phyloP scores from a whole-genome alignment of 2,888 invertebrate genomes.

The Polia nebulosa region DNA sequence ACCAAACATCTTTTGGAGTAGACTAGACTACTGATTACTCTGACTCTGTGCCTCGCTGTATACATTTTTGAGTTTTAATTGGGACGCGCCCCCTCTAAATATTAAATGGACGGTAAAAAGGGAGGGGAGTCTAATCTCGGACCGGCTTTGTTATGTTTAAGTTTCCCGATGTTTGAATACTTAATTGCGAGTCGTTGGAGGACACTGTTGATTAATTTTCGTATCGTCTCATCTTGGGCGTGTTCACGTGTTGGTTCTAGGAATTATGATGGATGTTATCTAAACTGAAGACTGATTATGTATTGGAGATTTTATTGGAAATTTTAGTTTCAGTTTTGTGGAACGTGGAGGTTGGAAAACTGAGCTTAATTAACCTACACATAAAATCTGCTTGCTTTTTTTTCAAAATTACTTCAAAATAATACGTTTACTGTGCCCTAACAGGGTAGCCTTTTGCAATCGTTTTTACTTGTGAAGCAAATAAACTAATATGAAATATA shows the following conservation, averaged over 20 bases:
- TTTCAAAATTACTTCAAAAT: no score
- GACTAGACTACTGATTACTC: conserved; percentile 8
- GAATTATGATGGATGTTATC: conserved; percentile 11
- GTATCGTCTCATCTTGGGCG: conserved; percentile 14
- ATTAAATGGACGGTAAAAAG: conserved; percentile 49
- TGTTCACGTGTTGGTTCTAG: conserved; percentile 5
- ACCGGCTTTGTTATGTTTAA: conserved; percentile 50
- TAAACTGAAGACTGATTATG: conserved; percentile 1
- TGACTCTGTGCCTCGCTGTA: not conserved
- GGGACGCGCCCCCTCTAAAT: conserved; percentile 49
- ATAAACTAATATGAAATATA: no score
- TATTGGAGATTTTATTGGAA: not conserved
- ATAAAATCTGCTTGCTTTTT: no score
- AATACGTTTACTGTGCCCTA: no score
- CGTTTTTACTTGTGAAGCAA: no score
- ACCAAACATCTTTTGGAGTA: conserved; percentile 8
- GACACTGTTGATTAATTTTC: conserved; percentile 51
- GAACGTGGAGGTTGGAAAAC: not conserved
- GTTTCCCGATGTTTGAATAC: conserved; percentile 57
- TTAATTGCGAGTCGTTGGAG: conserved; percentile 44
- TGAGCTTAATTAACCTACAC: not conserved
- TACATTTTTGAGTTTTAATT: conserved; percentile 56
- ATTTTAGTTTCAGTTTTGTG: not conserved
- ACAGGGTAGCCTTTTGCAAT: no score
- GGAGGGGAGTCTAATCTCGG: conserved; percentile 40